These are phyloP conservation scores for Temnothorax ravouxi DNA, from an alignment of 2,888 invertebrate species.

Conservation along the genomic window DNA sequence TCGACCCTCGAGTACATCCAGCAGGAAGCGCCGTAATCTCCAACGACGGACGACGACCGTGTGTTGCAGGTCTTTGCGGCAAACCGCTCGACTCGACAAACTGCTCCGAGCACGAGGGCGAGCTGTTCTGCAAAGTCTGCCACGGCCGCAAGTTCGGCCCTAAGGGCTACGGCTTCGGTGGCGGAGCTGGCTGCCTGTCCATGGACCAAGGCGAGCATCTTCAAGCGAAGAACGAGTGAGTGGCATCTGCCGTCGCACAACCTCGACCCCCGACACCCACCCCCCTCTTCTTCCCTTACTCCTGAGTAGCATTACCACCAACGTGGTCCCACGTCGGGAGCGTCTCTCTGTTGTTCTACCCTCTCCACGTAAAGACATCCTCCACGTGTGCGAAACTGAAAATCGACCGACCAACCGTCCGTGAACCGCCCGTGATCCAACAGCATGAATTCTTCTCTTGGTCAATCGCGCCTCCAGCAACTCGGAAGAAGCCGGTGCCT, in stretches of 20 bases:
- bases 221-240: slow-evolving; percentile 92
- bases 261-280: slow-evolving; percentile 52
- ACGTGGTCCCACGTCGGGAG: slow-evolving; percentile 55
- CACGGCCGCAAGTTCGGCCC: slow-evolving; percentile 99
- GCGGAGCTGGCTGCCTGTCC: slow-evolving; percentile 98
- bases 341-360: background rate
- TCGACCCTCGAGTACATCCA: background rate
- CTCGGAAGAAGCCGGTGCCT: slow-evolving; percentile 58
- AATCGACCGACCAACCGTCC: slow-evolving; percentile 54
- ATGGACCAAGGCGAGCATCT: slow-evolving; percentile 98
- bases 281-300: slow-evolving; percentile 32
- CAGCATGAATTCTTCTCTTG: slow-evolving; percentile 69
- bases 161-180: slow-evolving; percentile 99
- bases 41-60: slow-evolving; percentile 41
- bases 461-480: slow-evolving; percentile 51
- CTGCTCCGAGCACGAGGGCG: slow-evolving; percentile 98
- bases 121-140: slow-evolving; percentile 98
- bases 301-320: slow-evolving; percentile 44
- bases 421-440: slow-evolving; percentile 50
- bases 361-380: slow-evolving; percentile 20
- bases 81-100: slow-evolving; percentile 99
- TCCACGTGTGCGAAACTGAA: slow-evolving; percentile 49
- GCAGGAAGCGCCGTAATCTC: slow-evolving; percentile 43
- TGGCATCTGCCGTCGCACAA: slow-evolving; percentile 86
- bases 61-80: slow-evolving; percentile 94